Base-by-base conservation (phyloP, 2,113 vertebrate species). In the Manacus vitellinus region DNA sequence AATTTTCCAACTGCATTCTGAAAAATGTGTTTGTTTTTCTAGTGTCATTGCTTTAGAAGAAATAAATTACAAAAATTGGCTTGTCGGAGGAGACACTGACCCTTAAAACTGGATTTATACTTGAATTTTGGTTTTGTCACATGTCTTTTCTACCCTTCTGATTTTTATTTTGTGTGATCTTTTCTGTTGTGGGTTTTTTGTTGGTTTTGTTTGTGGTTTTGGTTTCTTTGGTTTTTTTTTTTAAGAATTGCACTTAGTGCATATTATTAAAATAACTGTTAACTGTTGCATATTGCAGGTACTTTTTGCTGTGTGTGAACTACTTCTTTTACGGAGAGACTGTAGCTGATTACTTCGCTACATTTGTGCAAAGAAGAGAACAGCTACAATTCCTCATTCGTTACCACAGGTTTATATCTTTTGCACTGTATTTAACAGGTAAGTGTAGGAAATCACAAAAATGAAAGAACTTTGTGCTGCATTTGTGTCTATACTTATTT, bases 261-360 rank as follows among this genome's bases (percentile, higher is more conserved):
- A 2, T 43, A 27, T 65, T 37, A 17, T 47, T 61, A 47, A 59
- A 89, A 72, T 94, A 90, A 94, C 65, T 44, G 11, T 77, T 73
- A 43, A 20, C 9, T 93, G 10, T 74, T 96, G 28, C 37, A 9
- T 67, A 4, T 97, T 97, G 12, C 61, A 99, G 99, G 99, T 99
- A 99, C 95, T 99, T 99, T 91, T 98, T 99, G 77, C 97, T 99
- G 33, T 99, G 99, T 79, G 99, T 99, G 77, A 99, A 99, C 98
- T 99, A 99, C 97, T 99, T 99, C 98, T 99, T 99, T 97, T 99
- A 99, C 63, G 99, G 99, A 43, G 99, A 99, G 96, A 99, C 99
- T 0, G 97, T 99, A n/a, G 99, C 99, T 1, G 99, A 99, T 97
- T 99, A 99, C 92, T 99, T 99, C 2, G 99, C 99, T 27, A 99